phyloP scores from a whole-genome alignment of 2,113 vertebrate genomes.

The Petrocephalus microphthalmus region DNA sequence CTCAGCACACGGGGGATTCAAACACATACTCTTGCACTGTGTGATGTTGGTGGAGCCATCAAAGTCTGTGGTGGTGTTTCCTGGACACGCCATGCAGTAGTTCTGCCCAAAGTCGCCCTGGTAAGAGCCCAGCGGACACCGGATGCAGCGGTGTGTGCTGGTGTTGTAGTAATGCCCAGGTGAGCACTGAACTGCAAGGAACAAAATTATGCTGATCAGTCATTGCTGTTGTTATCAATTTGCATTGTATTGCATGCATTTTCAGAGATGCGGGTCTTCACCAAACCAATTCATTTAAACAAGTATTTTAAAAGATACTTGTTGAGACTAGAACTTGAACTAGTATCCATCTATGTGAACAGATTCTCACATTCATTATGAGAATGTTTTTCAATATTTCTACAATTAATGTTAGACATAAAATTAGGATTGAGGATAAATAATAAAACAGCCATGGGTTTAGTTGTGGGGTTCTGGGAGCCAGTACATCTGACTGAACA shows the following conservation, averaged over 20 bases:
- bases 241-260: background rate
- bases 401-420: background rate
- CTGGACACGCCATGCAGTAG: slow-evolving; percentile 83
- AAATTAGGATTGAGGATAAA: background rate
- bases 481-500: background rate
- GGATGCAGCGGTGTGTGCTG: slow-evolving; percentile 89
- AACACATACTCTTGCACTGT: slow-evolving; percentile 88
- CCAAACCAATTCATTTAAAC: background rate
- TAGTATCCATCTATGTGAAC: background rate
- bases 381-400: too few relatives aligned
- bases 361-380: too few relatives aligned
- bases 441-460: background rate
- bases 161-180: slow-evolving; percentile 95
- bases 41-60: slow-evolving; percentile 91
- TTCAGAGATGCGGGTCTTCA: background rate
- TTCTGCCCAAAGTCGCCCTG: slow-evolving; percentile 93
- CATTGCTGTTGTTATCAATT: background rate
- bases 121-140: slow-evolving; percentile 77
- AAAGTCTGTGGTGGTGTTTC: slow-evolving; percentile 93
- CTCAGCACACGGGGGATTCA: background rate
- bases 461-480: background rate
- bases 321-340: background rate
- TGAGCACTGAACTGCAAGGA: slow-evolving; percentile 83
- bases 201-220: background rate
- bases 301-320: background rate